Conservation (phyloP, 2,888 invertebrate species). For the Standfussiana lucernea region DNA sequence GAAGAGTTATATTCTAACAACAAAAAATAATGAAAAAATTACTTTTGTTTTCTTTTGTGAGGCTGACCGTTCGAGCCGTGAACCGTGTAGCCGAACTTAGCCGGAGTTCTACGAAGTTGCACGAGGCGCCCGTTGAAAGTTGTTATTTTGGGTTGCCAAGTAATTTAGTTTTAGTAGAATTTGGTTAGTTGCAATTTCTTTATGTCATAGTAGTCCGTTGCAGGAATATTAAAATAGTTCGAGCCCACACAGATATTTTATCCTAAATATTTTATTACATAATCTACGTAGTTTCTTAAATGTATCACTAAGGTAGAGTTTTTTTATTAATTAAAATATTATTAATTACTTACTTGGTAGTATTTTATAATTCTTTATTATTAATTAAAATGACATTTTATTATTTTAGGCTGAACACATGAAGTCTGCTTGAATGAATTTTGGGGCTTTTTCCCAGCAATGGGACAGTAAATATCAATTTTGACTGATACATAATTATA, state of each 20-base stretch:
- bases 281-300: not conserved
- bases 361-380: not conserved
- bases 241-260: not conserved
- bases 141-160: constrained; percentile 73
- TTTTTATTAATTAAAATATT: not conserved
- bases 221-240: not conserved
- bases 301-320: not conserved
- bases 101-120: constrained; percentile 62
- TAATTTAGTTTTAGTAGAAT: constrained; percentile 26
- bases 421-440: not conserved
- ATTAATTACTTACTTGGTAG: not conserved
- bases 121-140: constrained; percentile 78
- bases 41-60: constrained; percentile 74
- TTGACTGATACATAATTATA: not conserved
- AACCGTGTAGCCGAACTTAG: constrained; percentile 70
- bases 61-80: constrained; percentile 73
- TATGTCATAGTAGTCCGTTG: not conserved
- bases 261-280: not conserved
- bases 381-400: not conserved
- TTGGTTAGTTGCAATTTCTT: not conserved
- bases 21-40: constrained; percentile 64
- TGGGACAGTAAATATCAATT: not conserved
- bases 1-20: constrained; percentile 58
- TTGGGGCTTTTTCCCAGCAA: not conserved
- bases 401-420: not conserved